Evolutionary conservation across 2,113 vertebrate species (phyloP), one percentile per base, ranked within the genome.

Genomic region (Eretmochelys imbricata): DNA sequence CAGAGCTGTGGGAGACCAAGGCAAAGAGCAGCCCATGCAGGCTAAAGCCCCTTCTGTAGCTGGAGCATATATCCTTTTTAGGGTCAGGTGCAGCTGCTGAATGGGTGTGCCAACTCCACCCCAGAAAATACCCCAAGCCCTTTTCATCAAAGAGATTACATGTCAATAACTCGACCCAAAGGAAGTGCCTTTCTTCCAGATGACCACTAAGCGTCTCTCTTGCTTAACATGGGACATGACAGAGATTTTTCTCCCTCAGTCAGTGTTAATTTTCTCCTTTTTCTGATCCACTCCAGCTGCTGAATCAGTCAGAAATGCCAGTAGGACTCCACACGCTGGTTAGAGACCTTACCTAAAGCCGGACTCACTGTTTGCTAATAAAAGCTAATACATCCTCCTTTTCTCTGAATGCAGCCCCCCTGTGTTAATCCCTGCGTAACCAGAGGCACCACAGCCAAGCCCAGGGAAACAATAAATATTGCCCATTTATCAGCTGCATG

Each of bases 141-240:
- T 78, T 78, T 31, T 46, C 35, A 89, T 78, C 55, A 65, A 19
- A 57, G 35, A 78, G 24, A 87, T 24, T 29, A 82, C 50, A 89
- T 2, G 13, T 14, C 85, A 94, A 65, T n/a, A 75, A 82, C 27
- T 80, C 51, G 46, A n/a, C 85, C 31, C 81, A 27, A 80, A 82
- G 84, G 48, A 82, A 62, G n/a, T 88, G 89, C 76, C 80, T 27
- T 80, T 95, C 72, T 87, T 49, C 25, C 1, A 1, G 88, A 46
- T 80, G 82, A 54, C 96, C 96, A 3, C 93, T 89, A 97, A 93
- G 93, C 89, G 96, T 93, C 97, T 95, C 97, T 93, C 91, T 81
- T 81, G 91, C 84, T 88, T 91, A 92, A 48, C 11, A 27, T 0
- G 89, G 91, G 69, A 88, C 84, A 54, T n/a, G 11, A 19, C 35